Percentiles rank a stretch among this genome's conserved stretches.
Conservation (phyloP, 2,888 invertebrate genomes). For the Lycocerus yunnanus region DNA sequence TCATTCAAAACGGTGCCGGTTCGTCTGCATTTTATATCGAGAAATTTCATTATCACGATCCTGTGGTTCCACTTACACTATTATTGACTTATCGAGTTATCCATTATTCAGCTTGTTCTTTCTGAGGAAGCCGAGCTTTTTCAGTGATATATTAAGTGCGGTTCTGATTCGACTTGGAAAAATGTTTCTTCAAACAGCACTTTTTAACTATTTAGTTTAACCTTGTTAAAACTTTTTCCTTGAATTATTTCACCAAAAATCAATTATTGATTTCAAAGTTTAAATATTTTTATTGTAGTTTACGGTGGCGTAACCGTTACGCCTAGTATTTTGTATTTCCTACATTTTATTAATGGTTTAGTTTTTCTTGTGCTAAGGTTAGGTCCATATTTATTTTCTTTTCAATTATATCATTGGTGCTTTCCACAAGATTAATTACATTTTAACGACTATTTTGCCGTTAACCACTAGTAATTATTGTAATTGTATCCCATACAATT, state of each 20-base stretch:
- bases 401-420: slow-evolving; percentile 5
- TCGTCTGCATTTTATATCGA: slow-evolving; percentile 10
- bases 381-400: slow-evolving; percentile 3
- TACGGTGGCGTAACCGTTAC: neutral
- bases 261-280: neutral
- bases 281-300: neutral
- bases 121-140: slow-evolving; percentile 2
- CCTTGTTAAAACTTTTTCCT: slow-evolving; percentile 8
- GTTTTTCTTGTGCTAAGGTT: neutral
- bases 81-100: slow-evolving; percentile 21
- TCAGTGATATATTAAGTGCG: slow-evolving; percentile 7
- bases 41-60: slow-evolving; percentile 12
- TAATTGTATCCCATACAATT: neutral
- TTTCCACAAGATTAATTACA: slow-evolving; percentile 9
- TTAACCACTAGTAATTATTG: neutral
- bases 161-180: slow-evolving; percentile 1
- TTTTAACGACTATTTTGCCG: slow-evolving; percentile 16
- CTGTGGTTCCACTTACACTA: slow-evolving; percentile 12
- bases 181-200: slow-evolving; percentile 9
- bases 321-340: neutral
- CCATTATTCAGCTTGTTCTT: slow-evolving; percentile 17
- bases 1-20: neutral
- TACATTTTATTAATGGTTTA: neutral
- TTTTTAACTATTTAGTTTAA: slow-evolving; percentile 8
- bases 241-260: neutral